Base-by-base conservation (phyloP, 2,888 invertebrate genomes). In the Tachina fera region DNA sequence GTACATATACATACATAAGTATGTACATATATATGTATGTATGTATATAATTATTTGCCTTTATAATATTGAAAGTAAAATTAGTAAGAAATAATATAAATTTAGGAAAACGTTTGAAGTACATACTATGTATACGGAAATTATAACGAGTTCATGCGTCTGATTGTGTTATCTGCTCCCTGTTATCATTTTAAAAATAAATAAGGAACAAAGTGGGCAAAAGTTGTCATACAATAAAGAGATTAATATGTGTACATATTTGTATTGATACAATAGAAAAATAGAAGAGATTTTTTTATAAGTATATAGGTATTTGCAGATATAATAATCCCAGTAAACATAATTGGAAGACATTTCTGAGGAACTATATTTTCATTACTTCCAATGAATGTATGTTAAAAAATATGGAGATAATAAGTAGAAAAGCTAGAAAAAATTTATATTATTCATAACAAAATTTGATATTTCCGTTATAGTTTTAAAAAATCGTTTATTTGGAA, bases 131-230 rank as follows among this genome's bases (percentile, higher is more conserved):
- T 49, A 58, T 9, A 43, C 47, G 31, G 60, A 72, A 60, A 31
- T 47, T 60, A 47, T 60, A 72, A 49, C 13, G n/a, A 60, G 39
- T 72, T 49, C 19, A 60, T 39, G 5, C 47, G 13, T 11, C n/a
- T 3, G 41, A 58, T 58, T 71, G 58, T 11, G 31, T n/a, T n/a
- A 16, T 39, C 39, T 60, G 72, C 16, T 39, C 60, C 5, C 47
- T 60, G 72, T 72, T 60, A 72, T 72, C 72, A 60, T 47, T 39
- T 9, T 31, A 19, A 41, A 9, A 70, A n/a, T 9, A 45, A 45
- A 47, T 31, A 16, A 72, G 45, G 9, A 72, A 13, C 8, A 4
- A 58, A 71, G 22, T 45, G 31, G 39, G 47, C 0, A 45, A 19
- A 14, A 16, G 47, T 45, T 60, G 31, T 53, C 19, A 53, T n/a